Percentiles rank a stretch among this genome's conserved stretches.
These are phyloP conservation scores for Theristicus caerulescens DNA, from an alignment of 2,113 vertebrate species.

Conservation along the genomic window DNA sequence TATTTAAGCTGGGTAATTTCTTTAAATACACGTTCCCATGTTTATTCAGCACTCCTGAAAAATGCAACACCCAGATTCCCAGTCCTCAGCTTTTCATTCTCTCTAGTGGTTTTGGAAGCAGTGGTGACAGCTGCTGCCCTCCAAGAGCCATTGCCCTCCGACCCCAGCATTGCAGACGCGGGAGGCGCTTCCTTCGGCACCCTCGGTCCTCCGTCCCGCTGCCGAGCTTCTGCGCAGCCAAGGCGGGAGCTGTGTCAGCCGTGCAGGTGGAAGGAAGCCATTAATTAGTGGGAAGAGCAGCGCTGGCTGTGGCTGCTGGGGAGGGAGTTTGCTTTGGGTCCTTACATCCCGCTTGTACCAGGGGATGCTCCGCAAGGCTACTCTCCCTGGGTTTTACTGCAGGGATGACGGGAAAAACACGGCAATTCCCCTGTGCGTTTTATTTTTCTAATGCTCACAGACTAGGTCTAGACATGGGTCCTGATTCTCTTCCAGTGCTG, in stretches of 20 bases:
- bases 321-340: background rate
- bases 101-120: background rate
- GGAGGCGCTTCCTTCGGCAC: constrained; percentile 60
- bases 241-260: background rate
- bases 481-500: background rate
- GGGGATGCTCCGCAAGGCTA: background rate
- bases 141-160: constrained; percentile 29
- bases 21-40: constrained; percentile 61
- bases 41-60: constrained; percentile 67
- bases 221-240: fast-evolving
- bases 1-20: constrained; percentile 64
- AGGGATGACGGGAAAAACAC: background rate
- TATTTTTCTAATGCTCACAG: background rate
- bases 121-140: background rate
- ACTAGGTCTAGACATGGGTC: background rate
- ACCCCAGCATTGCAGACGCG: constrained; percentile 8
- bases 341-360: background rate
- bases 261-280: constrained; percentile 70
- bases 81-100: background rate
- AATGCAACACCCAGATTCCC: constrained; percentile 30
- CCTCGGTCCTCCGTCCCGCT: background rate
- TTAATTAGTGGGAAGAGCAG: constrained; percentile 27
- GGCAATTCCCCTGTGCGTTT: fast-evolving
- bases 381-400: background rate
- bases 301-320: background rate